Base-by-base conservation (phyloP, 2,113 vertebrate genomes). In the Natator depressus region DNA sequence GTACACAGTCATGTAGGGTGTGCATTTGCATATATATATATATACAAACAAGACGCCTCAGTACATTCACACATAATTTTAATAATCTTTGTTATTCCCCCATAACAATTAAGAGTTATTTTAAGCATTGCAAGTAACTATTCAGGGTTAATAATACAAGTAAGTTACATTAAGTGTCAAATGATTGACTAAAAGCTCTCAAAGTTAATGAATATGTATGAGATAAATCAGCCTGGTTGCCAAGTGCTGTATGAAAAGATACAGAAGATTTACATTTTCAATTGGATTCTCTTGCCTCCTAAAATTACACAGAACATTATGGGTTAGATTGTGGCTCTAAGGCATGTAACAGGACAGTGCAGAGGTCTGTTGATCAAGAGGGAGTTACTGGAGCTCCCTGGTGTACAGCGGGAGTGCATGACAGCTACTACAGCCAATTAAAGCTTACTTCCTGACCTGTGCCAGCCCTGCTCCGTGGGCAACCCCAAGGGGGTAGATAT, bases 161-260 rank as follows among this genome's bases (percentile, higher is more conserved):
- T 98, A 98, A 96, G 96, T 97, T 98, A 98, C 98, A 98, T 98
- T 96, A 98, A 98, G 98, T 98, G 97, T 98, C 97, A 98, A 98
- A 98, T 97, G 93, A 97, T 96, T 98, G 98, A 97, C 96, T 98
- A 98, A 98, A 98, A 98, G 96, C 98, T 97, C 97, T 98, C 97
- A 98, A 98, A 98, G 98, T 95, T 97, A 97, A 98, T 98, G 98
- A 98, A 98, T 98, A 98, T 98, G 97, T 92, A 98, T 98, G 97
- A 98, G 96, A 96, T 93, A 97, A 98, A 98, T 97, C 87, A 98
- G 88, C 95, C 96, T 98, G 93, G 95, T 95, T 98, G 97, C 97
- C 98, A 98, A 98, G 96, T 88, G 96, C 89, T 97, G 86, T 87
- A 95, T 88, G 90, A 96, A 97, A 88, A 97, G 95, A 95, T 97